These are phyloP conservation scores for Cryptoblepharus egeriae DNA, from an alignment of 2,797 vertebrate species.

Conservation along the genomic window DNA sequence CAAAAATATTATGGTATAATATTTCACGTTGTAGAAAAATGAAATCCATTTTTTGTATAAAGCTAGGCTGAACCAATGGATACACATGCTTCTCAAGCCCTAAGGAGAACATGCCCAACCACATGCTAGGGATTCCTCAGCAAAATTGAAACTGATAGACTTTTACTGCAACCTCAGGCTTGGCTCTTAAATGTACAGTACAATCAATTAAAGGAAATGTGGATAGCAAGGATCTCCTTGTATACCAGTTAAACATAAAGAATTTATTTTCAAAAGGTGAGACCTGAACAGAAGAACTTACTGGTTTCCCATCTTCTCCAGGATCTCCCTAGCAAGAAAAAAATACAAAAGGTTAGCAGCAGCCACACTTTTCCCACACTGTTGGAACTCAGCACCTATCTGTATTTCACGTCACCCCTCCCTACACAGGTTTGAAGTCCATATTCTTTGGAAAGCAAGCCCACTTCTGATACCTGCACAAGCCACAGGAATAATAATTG, in stretches of 20 bases:
- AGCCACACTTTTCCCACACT: neutral
- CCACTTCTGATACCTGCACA: neutral
- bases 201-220: too few species aligned
- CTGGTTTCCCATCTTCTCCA: constrained; percentile 90
- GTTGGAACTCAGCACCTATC: neutral
- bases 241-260: neutral
- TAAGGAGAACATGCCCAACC: too few species aligned
- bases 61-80: neutral
- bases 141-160: too few species aligned
- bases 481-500: neutral
- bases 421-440: neutral
- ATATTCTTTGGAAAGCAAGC: neutral
- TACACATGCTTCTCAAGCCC: too few species aligned
- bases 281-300: constrained; percentile 75
- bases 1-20: neutral
- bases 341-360: constrained; percentile 17
- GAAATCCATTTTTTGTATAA: neutral
- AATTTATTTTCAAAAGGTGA: neutral
- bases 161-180: too few species aligned
- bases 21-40: neutral
- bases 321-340: constrained; percentile 86
- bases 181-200: too few species aligned
- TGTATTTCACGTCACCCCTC: neutral
- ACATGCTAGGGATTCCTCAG: too few species aligned
- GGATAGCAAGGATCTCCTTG: too few species aligned